Base-by-base conservation (phyloP, 2,797 vertebrate species). In the Gobionotothen gibberifrons region DNA sequence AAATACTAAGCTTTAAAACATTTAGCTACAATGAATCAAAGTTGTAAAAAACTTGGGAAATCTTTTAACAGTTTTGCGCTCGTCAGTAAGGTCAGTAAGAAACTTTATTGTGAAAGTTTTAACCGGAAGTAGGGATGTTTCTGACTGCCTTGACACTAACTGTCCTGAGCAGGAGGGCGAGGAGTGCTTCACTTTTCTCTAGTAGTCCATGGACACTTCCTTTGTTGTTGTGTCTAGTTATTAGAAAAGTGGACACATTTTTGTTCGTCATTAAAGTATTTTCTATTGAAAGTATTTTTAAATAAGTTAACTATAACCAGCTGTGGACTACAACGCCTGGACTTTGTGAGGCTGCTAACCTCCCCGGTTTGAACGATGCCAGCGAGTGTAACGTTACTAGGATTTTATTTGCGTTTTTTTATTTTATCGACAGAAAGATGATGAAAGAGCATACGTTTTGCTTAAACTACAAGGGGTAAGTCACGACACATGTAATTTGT, bases 101-200 rank as follows among this genome's bases (percentile, higher is more conserved):
- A 0, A 0, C 66, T 84, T 85, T 88, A 88, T 70, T 87, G 76
- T 89, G 81, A 2, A 81, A 52, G 14, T 0, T 5, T 0, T 0
- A 19, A 72, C 55, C 85, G 89, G 89, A 93, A 83, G 52, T 59
- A 0, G 0, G 1, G 0, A 1, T 2, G n/a, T 15, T 57, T 16
- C 19, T n/a, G 3, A 0, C 9, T 7, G 15, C 8, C 62, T 81
- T 82, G 29, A 81, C 58, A 0, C 0, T 26, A 15, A 40, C 58
- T 48, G 69, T 81, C 44, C 49, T 0, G 40, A 47, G 69, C 14
- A 61, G 59, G 32, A 78, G 82, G 77, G 53, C 63, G 77, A 82
- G 78, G 80, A 81, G 81, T 55, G 77, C 64, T 66, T 62, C 54
- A 43, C 61, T 85, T 77, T 74, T 63, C 72, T 74, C 52, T 29